Evolutionary conservation across 2,797 vertebrate species (phyloP).

Genomic region (Lithobates sylvaticus): DNA sequence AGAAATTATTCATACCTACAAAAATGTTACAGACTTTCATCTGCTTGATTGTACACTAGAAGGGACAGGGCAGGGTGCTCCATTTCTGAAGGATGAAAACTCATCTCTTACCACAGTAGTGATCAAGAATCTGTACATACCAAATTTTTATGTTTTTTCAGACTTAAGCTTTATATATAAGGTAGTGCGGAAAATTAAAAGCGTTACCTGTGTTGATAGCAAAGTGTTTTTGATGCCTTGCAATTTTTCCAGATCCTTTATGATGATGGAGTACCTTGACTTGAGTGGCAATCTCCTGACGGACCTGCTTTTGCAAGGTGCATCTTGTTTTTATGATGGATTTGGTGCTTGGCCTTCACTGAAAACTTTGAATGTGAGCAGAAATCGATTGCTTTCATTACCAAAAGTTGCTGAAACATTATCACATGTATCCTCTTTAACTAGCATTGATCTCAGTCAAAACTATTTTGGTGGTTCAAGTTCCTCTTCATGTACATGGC

Average conservation of each 20-base stretch:
- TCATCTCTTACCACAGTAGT: slow-evolving; percentile 62
- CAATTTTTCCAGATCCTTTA: slow-evolving; percentile 64
- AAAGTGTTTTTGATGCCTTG: slow-evolving; percentile 80
- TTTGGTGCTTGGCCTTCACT: slow-evolving; percentile 68
- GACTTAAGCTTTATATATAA: slow-evolving; percentile 63
- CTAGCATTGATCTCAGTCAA: slow-evolving; percentile 76
- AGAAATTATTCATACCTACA: slow-evolving; percentile 41
- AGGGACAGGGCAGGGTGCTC: slow-evolving; percentile 65
- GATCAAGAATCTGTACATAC: slow-evolving; percentile 67
- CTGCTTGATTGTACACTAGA: slow-evolving; percentile 66
- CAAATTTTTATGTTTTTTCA: slow-evolving; percentile 71
- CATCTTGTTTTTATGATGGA: slow-evolving; percentile 67
- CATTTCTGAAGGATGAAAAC: not conserved
- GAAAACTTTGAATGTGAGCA: slow-evolving; percentile 77
- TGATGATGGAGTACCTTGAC: slow-evolving; percentile 77
- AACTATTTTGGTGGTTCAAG: slow-evolving; percentile 73
- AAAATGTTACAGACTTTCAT: slow-evolving; percentile 63
- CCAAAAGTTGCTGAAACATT: slow-evolving; percentile 42
- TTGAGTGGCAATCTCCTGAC: slow-evolving; percentile 77
- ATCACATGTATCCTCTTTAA: slow-evolving; percentile 67
- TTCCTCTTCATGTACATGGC: slow-evolving; percentile 75
- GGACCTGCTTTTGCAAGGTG: slow-evolving; percentile 69
- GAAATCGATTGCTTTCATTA: slow-evolving; percentile 75
- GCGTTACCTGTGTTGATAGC: slow-evolving; percentile 70
- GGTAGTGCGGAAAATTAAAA: slow-evolving; percentile 65